Evolutionary conservation across 1,140 invertebrate species (phyloP), one percentile per base, ranked within the genome.

Genomic region (Eriocheir sinensis): DNA sequence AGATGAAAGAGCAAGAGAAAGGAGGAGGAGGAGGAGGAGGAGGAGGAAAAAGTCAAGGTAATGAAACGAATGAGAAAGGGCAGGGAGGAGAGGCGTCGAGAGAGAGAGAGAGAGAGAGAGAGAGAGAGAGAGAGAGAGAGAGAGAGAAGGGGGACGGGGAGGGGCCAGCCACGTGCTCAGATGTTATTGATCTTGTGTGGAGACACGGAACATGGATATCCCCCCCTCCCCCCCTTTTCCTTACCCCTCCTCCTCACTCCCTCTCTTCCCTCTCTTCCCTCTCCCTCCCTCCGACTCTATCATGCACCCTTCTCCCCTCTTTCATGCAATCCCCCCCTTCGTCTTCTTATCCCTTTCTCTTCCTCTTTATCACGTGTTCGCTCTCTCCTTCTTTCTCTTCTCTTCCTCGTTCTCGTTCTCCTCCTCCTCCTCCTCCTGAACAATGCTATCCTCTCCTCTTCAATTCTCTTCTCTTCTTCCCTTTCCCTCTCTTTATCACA

Each of bases 111-210:
- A 48, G 38, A 34, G 30, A 44, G 40, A 41, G 89, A 3, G 44
- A 41, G 0, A n/a, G 89, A 30, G 41, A 3, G 12, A 80, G 40
- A 30, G 40, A 79, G 27, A 79, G 91, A 79, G 60, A 36, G 72
- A 79, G 30, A 81, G 34, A 38, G 21, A 34, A 34, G 27, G n/a
- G 38, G 41, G 91, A 81, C 36, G 79, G 79, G 44, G 27, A 15
- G 80, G 27, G 0, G 17, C 21, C 30, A 72, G 89, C 44, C 79
- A 92, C 48, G 89, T 90, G 89, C n/a, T 89, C 41, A 53, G 88
- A 72, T 48, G 89, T 72, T 90, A 90, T 90, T 90, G 89, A 90
- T 90, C 89, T 30, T 48, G 21, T 12, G 60, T 21, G 21, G 21
- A 72, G 60, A 72, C 60, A 53, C 2, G 6, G 60, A 72, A 21